Conservation (phyloP, 2,113 vertebrate species). For the Dipodomys spectabilis region DNA sequence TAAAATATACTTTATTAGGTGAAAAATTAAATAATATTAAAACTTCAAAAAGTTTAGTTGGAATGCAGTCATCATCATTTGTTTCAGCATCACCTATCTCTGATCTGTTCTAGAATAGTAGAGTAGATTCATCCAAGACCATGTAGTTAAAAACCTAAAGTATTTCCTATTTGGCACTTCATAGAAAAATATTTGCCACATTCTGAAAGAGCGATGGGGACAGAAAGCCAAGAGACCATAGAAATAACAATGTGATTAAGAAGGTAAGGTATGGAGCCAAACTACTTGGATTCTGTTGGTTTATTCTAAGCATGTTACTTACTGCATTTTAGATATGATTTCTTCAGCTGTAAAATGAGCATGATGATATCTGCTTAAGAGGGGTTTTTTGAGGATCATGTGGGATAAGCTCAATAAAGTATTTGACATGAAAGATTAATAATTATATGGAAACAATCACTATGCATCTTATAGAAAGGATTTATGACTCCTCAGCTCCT, state of each 20-base stretch:
- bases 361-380: neutral
- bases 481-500: neutral
- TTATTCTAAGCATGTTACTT: neutral
- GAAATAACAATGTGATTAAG: neutral
- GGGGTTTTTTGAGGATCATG: neutral
- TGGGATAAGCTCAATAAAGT: slow-evolving; percentile 5
- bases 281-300: neutral
- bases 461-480: neutral
- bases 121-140: neutral
- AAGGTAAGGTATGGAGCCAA: neutral
- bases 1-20: neutral
- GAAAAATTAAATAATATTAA: neutral
- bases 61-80: neutral
- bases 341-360: neutral
- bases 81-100: neutral
- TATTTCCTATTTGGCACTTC: neutral
- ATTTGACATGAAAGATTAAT: slow-evolving; percentile 18
- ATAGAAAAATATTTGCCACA: neutral
- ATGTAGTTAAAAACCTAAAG: neutral
- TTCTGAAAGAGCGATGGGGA: neutral
- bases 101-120: neutral
- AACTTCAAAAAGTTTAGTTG: slow-evolving; percentile 28
- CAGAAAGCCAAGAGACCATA: neutral
- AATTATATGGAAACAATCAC: neutral
- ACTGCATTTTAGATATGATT: slow-evolving; percentile 21